A percentile compares a stretch with the other conserved stretches of the same genome.
Evolutionary conservation across 2,888 invertebrate genomes (phyloP).

Genomic region (Hemithea aestivaria): DNA sequence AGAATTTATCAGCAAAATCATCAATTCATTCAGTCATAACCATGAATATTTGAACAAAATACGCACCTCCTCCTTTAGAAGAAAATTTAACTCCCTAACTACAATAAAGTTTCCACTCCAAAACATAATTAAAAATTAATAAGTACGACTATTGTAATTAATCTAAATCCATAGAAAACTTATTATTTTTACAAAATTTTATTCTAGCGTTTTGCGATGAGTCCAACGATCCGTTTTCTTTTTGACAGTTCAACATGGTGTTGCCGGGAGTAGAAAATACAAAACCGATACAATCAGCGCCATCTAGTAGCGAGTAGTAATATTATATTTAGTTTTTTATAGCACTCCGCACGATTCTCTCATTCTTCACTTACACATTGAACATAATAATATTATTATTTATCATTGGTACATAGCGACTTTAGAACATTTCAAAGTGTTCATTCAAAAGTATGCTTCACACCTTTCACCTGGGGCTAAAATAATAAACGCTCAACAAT

Average conservation of each 20-base stretch:
- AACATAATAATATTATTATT: no score
- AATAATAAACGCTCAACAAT: no score
- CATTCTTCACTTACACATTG: no score
- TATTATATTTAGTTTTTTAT: conserved; percentile 1
- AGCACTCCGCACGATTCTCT: background rate
- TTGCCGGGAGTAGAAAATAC: conserved; percentile 26
- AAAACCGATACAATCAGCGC: background rate
- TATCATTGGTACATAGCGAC: no score
- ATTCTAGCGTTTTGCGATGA: conserved; percentile 55
- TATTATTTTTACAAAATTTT: conserved; percentile 54
- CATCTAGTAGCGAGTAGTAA: conserved; percentile 1
- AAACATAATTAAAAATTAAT: conserved; percentile 84
- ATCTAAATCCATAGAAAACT: conserved; percentile 70
- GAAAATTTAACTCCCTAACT: conserved; percentile 86
- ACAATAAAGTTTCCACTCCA: conserved; percentile 88
- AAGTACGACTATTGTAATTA: conserved; percentile 58
- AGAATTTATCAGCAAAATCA: conserved; percentile 34
- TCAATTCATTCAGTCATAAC: conserved; percentile 52
- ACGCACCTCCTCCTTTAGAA: conserved; percentile 87
- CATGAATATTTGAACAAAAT: conserved; percentile 62
- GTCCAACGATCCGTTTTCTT: conserved; percentile 67
- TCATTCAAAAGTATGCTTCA: no score
- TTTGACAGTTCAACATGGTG: conserved; percentile 44
- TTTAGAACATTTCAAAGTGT: no score
- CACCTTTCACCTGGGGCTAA: no score